Base-by-base conservation (phyloP, 64 coral and sea anemone species). In the Actinia equina region DNA sequence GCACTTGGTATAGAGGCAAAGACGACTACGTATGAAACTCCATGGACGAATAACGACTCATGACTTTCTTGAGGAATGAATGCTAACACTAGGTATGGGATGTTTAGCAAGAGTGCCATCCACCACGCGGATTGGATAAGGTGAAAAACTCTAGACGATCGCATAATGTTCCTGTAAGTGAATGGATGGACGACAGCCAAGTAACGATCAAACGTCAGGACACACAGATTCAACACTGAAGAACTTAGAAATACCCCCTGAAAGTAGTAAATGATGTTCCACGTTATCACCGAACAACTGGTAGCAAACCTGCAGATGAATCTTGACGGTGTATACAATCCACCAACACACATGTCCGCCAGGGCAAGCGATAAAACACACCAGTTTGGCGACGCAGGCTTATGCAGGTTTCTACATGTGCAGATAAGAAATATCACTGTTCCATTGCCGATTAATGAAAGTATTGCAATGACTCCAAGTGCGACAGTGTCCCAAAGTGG, bases 201-300 rank as follows among this genome's bases (percentile, higher is more conserved):
- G 85, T 86, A 86, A 13, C 85, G 85, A 86, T 86, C 62, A 12
- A 64, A 86, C 20, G 85, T 86, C 26, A 86, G 74, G 14, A 27
- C 26, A 70, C 85, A 86, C 23, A 88, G 86, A 79, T 88, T 86
- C 43, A 58, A 10, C 19, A 86, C 63, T 12, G 85, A 86, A 0
- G 85, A 86, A 70, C 71, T 45, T 2, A 86, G 60, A 63, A 71
- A 74, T 9, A 86, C 65, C 26, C 85, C 22, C 3, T 67, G 63
- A 11, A 85, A 85, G 83, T 53, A 85, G 55, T 61, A 85, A 11
- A 85, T 61, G 27, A 85, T 18, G 17, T 57, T 20, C 83, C 26
- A 43, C 43, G 26, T 11, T 43, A 85, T 41, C 3, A 30, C 17
- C 16, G n/a, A 30, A 51, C 61, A 43, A 3, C 43, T 19, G 4